A percentile compares a stretch with the other conserved stretches of the same genome.
Conservation (phyloP, 1,140 invertebrate species). For the Caenorhabditis brenneri region DNA sequence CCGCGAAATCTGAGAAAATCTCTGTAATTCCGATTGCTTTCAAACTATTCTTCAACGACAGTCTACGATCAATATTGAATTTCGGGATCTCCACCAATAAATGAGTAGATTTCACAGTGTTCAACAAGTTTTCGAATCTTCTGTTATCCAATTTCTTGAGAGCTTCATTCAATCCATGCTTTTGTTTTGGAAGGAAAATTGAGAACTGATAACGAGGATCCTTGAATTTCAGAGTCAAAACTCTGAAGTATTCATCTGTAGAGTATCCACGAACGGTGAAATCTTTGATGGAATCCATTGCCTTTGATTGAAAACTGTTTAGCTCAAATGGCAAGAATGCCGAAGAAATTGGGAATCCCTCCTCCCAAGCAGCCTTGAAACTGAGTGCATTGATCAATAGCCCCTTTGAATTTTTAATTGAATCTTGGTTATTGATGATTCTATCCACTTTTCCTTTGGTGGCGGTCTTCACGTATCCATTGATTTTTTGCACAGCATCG, state of each 20-base stretch:
- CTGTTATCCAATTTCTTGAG: not conserved
- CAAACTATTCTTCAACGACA: too few relatives aligned
- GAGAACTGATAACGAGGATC: not conserved
- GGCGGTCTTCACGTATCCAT: not conserved
- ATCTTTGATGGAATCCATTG: too few relatives aligned
- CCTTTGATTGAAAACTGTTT: too few relatives aligned
- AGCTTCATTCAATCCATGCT: not conserved
- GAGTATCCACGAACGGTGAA: conserved; percentile 15
- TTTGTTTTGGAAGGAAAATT: conserved; percentile 1
- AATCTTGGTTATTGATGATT: not conserved
- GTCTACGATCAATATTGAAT: too few relatives aligned
- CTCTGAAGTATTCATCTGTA: not conserved
- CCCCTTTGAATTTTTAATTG: not conserved
- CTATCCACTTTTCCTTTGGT: not conserved
- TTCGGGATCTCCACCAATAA: too few relatives aligned
- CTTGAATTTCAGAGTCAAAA: not conserved
- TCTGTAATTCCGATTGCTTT: too few relatives aligned
- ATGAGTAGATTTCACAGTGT: not conserved
- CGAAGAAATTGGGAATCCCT: not conserved
- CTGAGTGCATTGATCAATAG: conserved; percentile 14
- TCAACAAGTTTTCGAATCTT: not conserved
- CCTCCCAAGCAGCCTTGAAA: conserved; percentile 17
- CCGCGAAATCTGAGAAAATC: too few relatives aligned
- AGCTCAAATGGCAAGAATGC: too few relatives aligned
- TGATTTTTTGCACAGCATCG: not conserved